Evolutionary conservation across 2,113 vertebrate species (phyloP).

Genomic region (Macrotis lagotis): DNA sequence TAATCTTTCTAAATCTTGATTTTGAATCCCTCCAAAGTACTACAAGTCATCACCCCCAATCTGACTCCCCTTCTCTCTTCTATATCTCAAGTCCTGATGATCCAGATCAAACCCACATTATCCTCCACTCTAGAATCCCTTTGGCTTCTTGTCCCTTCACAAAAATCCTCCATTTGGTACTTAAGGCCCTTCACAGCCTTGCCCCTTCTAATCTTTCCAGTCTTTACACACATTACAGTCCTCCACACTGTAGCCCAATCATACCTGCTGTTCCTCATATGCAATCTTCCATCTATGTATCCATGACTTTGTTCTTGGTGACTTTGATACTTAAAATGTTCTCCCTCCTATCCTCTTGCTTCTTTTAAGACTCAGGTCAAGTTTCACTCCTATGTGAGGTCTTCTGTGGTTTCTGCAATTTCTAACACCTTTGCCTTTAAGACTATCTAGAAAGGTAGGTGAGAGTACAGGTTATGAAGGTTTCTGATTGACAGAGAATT

Average conservation of each 20-base stretch:
- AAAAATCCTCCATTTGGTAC: background rate
- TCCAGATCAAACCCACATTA: background rate
- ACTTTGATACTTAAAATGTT: background rate
- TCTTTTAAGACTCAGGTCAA: background rate
- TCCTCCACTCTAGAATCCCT: background rate
- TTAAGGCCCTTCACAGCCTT: background rate
- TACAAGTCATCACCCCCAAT: background rate
- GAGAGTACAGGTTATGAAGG: too few relatives aligned
- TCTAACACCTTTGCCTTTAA: background rate
- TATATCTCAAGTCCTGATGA: background rate
- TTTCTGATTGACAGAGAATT: too few relatives aligned
- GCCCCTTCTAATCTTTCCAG: background rate
- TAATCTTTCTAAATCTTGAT: background rate
- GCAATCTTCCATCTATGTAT: background rate
- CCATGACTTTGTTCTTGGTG: background rate
- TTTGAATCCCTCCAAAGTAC: background rate
- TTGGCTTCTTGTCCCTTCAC: background rate
- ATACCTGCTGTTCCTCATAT: background rate
- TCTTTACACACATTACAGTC: background rate
- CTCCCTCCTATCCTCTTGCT: too few relatives aligned
- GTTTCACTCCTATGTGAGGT: background rate
- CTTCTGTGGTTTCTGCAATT: background rate
- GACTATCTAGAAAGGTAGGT: too few relatives aligned
- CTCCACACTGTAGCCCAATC: background rate
- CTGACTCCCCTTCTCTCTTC: background rate